phyloP scores from a whole-genome alignment of 2,888 invertebrate species.

The Cosmorhoe ocellata region DNA sequence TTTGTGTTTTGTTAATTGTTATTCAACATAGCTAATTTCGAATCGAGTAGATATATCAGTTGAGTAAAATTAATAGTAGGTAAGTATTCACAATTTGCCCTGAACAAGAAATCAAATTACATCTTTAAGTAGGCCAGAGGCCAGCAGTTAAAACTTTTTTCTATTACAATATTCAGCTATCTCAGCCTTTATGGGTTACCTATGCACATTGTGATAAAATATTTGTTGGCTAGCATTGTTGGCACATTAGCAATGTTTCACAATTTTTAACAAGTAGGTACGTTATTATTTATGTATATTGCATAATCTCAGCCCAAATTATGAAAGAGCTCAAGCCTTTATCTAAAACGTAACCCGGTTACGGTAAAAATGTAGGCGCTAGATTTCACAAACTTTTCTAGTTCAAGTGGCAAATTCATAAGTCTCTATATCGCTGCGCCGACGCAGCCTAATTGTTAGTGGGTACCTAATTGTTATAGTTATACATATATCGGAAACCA shows the following conservation, averaged over 20 bases:
- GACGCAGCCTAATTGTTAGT: background rate
- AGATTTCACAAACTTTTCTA: conserved; percentile 10
- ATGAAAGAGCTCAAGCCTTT: conserved; percentile 9
- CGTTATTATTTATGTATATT: background rate
- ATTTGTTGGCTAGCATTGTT: conserved; percentile 20
- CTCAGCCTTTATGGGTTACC: background rate
- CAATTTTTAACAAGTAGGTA: conserved; percentile 17
- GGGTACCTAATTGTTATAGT: conserved; percentile 40
- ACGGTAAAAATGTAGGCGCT: conserved; percentile 7
- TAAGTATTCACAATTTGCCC: too few species aligned
- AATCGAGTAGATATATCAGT: too few species aligned
- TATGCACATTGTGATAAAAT: conserved; percentile 12
- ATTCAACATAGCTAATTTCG: too few species aligned
- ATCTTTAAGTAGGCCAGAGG: too few species aligned
- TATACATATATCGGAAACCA: conserved; percentile 34
- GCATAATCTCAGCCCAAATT: conserved; percentile 15
- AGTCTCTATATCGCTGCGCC: background rate
- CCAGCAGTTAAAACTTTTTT: too few species aligned
- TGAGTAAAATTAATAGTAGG: too few species aligned
- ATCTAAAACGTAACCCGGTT: conserved; percentile 5
- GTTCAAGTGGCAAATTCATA: conserved; percentile 13
- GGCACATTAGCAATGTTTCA: conserved; percentile 22
- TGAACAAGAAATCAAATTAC: too few species aligned
- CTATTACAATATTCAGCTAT: too few species aligned
- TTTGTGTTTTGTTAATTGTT: background rate